Evolutionary conservation across 2,797 vertebrate species (phyloP).

Genomic region (Taeniopygia guttata): DNA sequence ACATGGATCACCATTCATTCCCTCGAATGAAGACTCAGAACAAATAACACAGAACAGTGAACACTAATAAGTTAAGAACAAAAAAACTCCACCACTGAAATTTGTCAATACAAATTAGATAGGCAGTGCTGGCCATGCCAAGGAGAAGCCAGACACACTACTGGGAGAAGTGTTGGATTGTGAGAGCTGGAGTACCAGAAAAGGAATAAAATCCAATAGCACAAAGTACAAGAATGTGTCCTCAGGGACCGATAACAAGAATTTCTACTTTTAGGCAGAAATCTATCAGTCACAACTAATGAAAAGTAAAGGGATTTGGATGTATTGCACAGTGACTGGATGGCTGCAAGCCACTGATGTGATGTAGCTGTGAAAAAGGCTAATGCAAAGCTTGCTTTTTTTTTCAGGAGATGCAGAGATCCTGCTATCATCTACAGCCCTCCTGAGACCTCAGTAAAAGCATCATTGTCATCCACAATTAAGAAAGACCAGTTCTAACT

Average conservation of each 20-base stretch:
- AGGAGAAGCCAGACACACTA: background rate
- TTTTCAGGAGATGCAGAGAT: background rate
- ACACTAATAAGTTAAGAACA: background rate
- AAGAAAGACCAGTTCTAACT: background rate
- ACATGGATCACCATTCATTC: background rate
- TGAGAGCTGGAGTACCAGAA: background rate
- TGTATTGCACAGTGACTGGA: background rate
- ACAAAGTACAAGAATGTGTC: background rate
- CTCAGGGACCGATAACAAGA: background rate
- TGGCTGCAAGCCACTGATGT: background rate
- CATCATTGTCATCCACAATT: background rate
- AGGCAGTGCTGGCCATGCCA: background rate
- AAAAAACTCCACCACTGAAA: background rate
- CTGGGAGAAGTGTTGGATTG: background rate
- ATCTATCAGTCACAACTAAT: background rate
- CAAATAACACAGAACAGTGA: background rate
- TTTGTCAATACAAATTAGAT: background rate
- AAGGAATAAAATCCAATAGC: background rate
- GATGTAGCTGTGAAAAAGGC: background rate
- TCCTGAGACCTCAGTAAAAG: background rate
- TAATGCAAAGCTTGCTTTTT: background rate
- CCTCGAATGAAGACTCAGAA: background rate
- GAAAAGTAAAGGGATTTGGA: background rate
- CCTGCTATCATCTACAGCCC: background rate
- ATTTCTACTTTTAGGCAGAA: background rate